Conservation (phyloP, 2,888 invertebrate species). For the Hermaeophaga mercurialis region DNA sequence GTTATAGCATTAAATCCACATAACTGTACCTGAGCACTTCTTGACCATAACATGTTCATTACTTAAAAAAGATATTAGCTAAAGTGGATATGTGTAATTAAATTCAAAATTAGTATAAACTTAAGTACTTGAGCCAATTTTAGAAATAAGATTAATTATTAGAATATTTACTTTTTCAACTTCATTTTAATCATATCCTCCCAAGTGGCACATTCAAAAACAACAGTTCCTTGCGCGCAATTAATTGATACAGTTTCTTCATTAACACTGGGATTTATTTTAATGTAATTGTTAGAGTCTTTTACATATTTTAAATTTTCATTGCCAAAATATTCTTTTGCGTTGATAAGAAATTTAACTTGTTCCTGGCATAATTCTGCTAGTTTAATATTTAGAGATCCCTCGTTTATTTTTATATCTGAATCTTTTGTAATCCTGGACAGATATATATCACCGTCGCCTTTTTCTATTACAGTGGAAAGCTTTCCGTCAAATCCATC, state of each 20-base stretch:
- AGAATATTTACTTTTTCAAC: conserved; percentile 30
- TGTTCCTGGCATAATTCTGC: conserved; percentile 47
- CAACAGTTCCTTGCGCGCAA: conserved; percentile 42
- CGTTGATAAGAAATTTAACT: conserved; percentile 42
- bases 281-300: conserved; percentile 26
- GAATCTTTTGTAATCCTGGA: conserved; percentile 50
- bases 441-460: conserved; percentile 50
- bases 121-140: too few species aligned
- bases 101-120: too few species aligned
- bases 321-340: conserved; percentile 32
- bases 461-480: conserved; percentile 45
- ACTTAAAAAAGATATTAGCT: too few species aligned
- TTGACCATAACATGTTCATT: too few species aligned
- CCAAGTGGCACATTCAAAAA: conserved; percentile 45
- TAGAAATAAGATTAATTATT: too few species aligned
- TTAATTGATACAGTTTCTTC: conserved; percentile 34
- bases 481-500: conserved; percentile 55
- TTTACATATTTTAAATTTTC: conserved; percentile 36
- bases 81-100: too few species aligned
- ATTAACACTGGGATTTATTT: conserved; percentile 36
- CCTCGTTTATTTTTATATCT: conserved; percentile 45
- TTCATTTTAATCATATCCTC: conserved; percentile 45
- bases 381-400: conserved; percentile 47
- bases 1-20: too few species aligned
- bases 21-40: too few species aligned